Conservation (phyloP, 2,888 invertebrate species). For the Fragum fragum region DNA sequence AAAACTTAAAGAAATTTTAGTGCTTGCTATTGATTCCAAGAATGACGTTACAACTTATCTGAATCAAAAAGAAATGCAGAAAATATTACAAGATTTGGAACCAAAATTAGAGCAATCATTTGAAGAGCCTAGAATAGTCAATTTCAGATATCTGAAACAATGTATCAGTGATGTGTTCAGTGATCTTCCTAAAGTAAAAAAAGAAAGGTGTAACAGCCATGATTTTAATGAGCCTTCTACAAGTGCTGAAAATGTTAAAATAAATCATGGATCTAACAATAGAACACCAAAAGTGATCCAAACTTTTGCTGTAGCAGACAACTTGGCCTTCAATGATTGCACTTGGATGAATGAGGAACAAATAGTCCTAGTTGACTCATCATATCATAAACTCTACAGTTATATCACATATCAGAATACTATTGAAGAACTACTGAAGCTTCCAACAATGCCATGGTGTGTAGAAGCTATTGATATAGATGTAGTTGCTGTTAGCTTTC, state of each 20-base stretch:
- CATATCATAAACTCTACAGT: neutral
- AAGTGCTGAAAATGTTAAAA: neutral
- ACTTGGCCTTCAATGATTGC: neutral
- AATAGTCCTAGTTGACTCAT: neutral
- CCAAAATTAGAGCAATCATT: neutral
- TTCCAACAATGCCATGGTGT: constrained; percentile 5
- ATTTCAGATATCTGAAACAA: neutral
- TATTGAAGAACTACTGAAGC: neutral
- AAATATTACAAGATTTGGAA: neutral
- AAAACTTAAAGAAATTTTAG: neutral
- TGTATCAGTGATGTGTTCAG: neutral
- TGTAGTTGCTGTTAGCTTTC: constrained; percentile 13
- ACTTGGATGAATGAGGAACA: constrained; percentile 22
- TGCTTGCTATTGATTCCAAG: neutral
- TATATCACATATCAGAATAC: neutral
- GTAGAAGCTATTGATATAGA: constrained; percentile 11
- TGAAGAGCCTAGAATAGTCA: neutral
- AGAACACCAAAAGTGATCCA: neutral
- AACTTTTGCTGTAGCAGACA: neutral
- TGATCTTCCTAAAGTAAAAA: neutral
- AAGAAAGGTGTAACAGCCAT: neutral
- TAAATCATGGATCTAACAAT: neutral
- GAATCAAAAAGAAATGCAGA: neutral
- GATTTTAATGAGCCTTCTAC: neutral
- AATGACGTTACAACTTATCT: neutral